Evolutionary conservation across 2,797 vertebrate genomes (phyloP).

Genomic region (Echiichthys vipera): DNA sequence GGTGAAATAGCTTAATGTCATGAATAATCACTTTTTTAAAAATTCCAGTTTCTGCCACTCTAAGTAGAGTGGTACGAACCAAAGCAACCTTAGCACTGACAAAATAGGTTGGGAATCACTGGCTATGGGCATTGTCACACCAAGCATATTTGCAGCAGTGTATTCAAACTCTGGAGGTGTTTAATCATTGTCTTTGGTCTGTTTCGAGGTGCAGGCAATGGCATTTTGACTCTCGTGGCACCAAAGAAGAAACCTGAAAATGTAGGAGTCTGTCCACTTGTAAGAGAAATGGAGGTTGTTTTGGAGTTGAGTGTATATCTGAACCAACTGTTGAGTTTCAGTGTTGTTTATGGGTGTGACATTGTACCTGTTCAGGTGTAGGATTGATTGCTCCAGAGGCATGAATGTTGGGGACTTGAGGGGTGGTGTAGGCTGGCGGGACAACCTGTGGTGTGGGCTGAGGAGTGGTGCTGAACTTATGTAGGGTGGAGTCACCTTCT

Average conservation of each 20-base stretch:
- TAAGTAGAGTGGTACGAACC: neutral
- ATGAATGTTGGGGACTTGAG: constrained; percentile 86
- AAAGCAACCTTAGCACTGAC: neutral
- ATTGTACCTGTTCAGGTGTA: constrained; percentile 93
- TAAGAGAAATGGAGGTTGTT: neutral
- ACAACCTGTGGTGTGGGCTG: constrained; percentile 83
- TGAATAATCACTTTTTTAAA: neutral
- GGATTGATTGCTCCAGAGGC: constrained; percentile 92
- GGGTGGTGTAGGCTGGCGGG: constrained; percentile 83
- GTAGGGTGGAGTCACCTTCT: constrained; percentile 89
- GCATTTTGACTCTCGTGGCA: neutral
- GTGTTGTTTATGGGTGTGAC: neutral
- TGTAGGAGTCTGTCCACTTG: neutral
- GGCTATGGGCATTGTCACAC: neutral
- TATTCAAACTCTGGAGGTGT: neutral
- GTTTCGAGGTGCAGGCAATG: neutral
- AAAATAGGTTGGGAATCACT: neutral
- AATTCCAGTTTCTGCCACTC: neutral
- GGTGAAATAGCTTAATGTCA: neutral
- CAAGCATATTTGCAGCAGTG: neutral
- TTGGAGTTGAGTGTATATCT: neutral
- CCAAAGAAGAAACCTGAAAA: neutral
- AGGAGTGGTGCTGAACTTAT: constrained; percentile 81
- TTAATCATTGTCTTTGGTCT: neutral
- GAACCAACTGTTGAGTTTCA: neutral